These are phyloP conservation scores for Lontra canadensis DNA, from an alignment of 2,113 vertebrate species.

Conservation along the genomic window DNA sequence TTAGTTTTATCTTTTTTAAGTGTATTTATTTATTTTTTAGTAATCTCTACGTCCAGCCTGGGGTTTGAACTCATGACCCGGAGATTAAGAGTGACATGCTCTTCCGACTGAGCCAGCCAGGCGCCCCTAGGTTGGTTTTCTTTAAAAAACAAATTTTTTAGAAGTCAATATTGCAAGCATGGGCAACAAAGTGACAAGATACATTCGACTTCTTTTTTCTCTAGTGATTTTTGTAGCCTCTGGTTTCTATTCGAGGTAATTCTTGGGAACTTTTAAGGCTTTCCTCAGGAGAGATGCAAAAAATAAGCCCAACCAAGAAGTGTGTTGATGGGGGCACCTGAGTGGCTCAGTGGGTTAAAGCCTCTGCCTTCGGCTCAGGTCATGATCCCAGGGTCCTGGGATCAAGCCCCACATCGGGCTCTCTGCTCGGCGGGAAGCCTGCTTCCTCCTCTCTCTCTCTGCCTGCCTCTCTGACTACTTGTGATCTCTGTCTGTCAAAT, in stretches of 20 bases:
- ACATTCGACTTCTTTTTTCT: not conserved
- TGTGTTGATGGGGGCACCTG: not conserved
- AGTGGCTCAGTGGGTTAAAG: too few relatives aligned
- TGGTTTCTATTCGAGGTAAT: not conserved
- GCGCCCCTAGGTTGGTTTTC: not conserved
- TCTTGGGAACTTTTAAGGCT: not conserved
- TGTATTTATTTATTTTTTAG: not conserved
- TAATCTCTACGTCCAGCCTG: not conserved
- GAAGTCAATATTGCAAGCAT: not conserved
- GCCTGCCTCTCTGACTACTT: too few relatives aligned
- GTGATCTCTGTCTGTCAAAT: too few relatives aligned
- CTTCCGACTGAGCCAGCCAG: not conserved
- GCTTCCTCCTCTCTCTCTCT: too few relatives aligned
- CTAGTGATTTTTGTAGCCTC: not conserved
- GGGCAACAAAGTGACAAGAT: not conserved
- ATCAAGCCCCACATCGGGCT: too few relatives aligned
- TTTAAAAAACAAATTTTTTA: not conserved
- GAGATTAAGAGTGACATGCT: not conserved
- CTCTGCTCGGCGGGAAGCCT: too few relatives aligned
- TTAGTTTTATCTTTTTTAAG: not conserved
- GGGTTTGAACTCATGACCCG: not conserved
- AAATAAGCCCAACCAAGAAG: not conserved
- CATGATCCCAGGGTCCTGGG: too few relatives aligned
- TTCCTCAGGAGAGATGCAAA: slow-evolving; percentile 18
- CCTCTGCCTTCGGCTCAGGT: too few relatives aligned